Base-by-base conservation (phyloP, 1,140 invertebrate species). In the Cyclargus thomasi region DNA sequence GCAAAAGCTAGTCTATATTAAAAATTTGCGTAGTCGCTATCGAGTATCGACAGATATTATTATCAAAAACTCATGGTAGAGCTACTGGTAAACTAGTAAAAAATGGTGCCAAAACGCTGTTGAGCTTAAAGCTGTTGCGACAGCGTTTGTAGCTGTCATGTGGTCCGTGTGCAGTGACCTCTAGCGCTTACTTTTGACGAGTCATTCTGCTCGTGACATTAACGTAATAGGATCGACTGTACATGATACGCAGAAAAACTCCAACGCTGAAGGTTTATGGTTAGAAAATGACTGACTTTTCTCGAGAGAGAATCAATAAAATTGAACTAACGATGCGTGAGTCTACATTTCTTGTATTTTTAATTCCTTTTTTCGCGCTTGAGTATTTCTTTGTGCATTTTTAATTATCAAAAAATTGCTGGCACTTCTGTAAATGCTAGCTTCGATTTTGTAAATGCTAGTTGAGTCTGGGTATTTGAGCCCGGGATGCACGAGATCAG, bases 161-260 rank as follows among this genome's bases (percentile, higher is more conserved):
- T 29, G 29, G 29, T 8, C 29, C 29, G 29, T 29, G 8, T 29
- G 29, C 29, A 8, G 29, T 8, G 29, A 29, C 29, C 65, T 2
- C 62, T 65, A 47, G 20, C 64, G 22, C 55, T 70, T 68, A 68
- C 70, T 71, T 70, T 70, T 72, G 74, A 71, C 67, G 69, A 72
- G 72, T 76, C 72, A 74, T 62, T 53, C 67, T 74, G 70, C 67
- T 70, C 65, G 67, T 74, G 74, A 76, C 72, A 72, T 74, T 76
- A 74, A 66, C 39, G 65, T 74, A 76, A 74, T 76, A 65, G 72
- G 65, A 72, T 74, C 72, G 63, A 70, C 3, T 35, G 63, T 39
- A 39, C 29, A 20, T 36, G 23, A 59, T 18, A 59, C 63, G 18
- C 23, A 36, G 47, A 64, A 20, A 64, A 64, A 17, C 29, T 64